A percentile compares a stretch with the other conserved stretches of the same genome.
These are phyloP conservation scores for Conops quadrifasciatus DNA, from an alignment of 2,888 invertebrate genomes.

Conservation along the genomic window DNA sequence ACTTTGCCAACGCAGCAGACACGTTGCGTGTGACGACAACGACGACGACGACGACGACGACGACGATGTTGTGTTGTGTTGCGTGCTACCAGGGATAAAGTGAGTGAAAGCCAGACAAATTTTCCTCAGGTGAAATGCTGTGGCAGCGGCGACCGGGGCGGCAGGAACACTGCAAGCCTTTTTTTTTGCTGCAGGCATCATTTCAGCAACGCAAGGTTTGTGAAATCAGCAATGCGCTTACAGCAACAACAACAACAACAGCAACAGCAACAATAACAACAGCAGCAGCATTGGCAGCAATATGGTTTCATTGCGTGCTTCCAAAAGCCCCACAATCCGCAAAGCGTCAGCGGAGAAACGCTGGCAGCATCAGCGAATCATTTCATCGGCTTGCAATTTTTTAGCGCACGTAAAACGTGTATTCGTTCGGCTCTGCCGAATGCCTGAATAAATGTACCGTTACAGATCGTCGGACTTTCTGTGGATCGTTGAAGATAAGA, in stretches of 20 bases:
- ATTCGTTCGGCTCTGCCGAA: slow-evolving; percentile 6
- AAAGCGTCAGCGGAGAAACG: background rate
- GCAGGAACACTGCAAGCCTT: too few relatives aligned
- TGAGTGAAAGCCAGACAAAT: too few relatives aligned
- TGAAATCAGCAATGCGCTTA: background rate
- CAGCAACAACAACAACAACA: background rate
- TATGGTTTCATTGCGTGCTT: background rate
- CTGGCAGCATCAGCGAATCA: too few relatives aligned
- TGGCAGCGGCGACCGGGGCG: too few relatives aligned
- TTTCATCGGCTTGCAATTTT: background rate
- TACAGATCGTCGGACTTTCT: slow-evolving; percentile 23
- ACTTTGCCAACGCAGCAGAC: too few relatives aligned
- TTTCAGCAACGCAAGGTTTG: too few relatives aligned
- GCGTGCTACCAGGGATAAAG: too few relatives aligned
- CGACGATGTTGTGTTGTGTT: background rate
- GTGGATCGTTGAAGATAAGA: slow-evolving; percentile 32
- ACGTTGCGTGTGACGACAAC: slow-evolving; percentile 26
- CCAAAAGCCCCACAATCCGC: background rate
- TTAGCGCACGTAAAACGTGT: slow-evolving; percentile 1
- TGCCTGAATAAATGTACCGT: slow-evolving; percentile 17
- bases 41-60: slow-evolving; percentile 4
- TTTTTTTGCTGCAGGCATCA: too few relatives aligned
- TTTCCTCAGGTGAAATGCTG: too few relatives aligned
- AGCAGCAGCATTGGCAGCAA: background rate
- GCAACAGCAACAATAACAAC: background rate